A percentile compares a stretch with the other conserved stretches of the same genome.
phyloP scores from a whole-genome alignment of 1,140 invertebrate genomes.

The Periplaneta americana region DNA sequence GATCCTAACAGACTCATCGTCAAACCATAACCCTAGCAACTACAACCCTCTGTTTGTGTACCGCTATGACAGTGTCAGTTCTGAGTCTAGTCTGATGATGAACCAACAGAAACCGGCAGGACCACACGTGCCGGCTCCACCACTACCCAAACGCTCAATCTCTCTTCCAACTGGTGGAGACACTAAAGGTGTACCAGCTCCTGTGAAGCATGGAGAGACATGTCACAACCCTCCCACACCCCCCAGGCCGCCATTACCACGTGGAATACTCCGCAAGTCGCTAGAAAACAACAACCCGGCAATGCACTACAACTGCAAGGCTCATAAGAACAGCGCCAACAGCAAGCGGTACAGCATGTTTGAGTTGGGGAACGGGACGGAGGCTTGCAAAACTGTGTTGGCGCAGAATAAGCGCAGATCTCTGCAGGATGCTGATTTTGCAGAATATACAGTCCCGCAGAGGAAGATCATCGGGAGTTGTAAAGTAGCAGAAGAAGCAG shows the following conservation, averaged over 20 bases:
- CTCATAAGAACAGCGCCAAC: conserved; percentile 44
- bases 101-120: conserved; percentile 18
- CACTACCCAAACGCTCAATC: conserved; percentile 56
- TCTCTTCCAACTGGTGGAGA: conserved; percentile 51
- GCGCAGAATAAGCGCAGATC: conserved; percentile 61
- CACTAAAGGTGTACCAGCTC: conserved; percentile 26
- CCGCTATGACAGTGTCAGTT: conserved; percentile 65
- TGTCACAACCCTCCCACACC: conserved; percentile 44
- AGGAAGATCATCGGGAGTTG: not conserved
- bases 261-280: conserved; percentile 61
- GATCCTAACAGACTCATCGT: conserved; percentile 67
- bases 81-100: conserved; percentile 20
- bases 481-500: not conserved
- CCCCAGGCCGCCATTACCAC: conserved; percentile 62
- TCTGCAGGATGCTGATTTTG: conserved; percentile 47
- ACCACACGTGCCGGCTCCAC: conserved; percentile 39
- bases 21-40: conserved; percentile 49
- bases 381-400: conserved; percentile 29
- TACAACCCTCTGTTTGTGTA: conserved; percentile 73
- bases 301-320: conserved; percentile 35
- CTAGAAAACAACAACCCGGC: conserved; percentile 30
- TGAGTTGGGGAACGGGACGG: conserved; percentile 49
- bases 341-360: conserved; percentile 75
- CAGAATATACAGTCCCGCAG: not conserved
- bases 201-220: not conserved